phyloP scores from a whole-genome alignment of 1,140 invertebrate species.

The Contarinia nasturtii region DNA sequence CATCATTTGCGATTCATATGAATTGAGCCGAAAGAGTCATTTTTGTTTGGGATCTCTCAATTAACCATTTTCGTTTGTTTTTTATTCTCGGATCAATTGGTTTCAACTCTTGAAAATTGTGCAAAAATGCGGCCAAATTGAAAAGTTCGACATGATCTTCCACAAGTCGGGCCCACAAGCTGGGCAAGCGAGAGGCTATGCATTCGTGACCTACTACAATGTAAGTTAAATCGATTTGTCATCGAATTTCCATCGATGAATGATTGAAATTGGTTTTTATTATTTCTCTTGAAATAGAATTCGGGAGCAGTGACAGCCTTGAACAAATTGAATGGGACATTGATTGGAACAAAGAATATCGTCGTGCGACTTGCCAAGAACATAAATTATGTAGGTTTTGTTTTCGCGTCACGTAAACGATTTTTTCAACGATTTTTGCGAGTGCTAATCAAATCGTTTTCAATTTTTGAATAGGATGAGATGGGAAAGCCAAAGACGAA shows the following conservation, averaged over 20 bases:
- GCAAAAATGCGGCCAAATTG: slow-evolving; percentile 76
- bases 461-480: slow-evolving; percentile 42
- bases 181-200: slow-evolving; percentile 80
- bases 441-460: too few species aligned
- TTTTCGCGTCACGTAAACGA: too few species aligned
- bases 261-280: neutral
- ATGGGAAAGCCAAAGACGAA: slow-evolving; percentile 51
- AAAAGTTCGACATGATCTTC: slow-evolving; percentile 88
- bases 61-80: slow-evolving; percentile 13
- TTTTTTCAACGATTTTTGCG: too few species aligned
- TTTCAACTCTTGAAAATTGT: slow-evolving; percentile 86
- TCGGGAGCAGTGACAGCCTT: slow-evolving; percentile 39
- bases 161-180: slow-evolving; percentile 72
- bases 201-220: slow-evolving; percentile 68
- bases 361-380: slow-evolving; percentile 68
- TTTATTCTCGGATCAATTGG: slow-evolving; percentile 40
- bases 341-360: slow-evolving; percentile 51
- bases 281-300: neutral
- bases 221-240: slow-evolving; percentile 6
- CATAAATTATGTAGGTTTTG: slow-evolving; percentile 36
- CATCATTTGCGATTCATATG: slow-evolving; percentile 4
- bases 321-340: slow-evolving; percentile 49
- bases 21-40: slow-evolving; percentile 1
- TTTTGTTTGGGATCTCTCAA: slow-evolving; percentile 2
- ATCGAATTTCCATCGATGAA: slow-evolving; percentile 12